Conservation (phyloP, 2,888 invertebrate genomes). For the Himalopsyche anomala region DNA sequence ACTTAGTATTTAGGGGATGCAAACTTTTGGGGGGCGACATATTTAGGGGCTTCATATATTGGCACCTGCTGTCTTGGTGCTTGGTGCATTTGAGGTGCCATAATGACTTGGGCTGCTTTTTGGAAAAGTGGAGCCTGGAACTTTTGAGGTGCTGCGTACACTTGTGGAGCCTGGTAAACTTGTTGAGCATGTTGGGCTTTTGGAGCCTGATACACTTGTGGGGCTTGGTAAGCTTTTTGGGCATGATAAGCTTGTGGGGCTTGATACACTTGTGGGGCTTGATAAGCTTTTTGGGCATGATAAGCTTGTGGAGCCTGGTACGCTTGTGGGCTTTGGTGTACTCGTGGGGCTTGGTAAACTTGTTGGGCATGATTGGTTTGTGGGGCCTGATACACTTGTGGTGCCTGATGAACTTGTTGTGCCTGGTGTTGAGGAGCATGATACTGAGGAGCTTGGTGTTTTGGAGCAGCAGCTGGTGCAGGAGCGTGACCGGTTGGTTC, state of each 20-base stretch:
- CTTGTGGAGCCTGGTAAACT: no score
- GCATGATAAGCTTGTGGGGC: background rate
- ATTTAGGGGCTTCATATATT: background rate
- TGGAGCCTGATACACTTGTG: background rate
- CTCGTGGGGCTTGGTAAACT: background rate
- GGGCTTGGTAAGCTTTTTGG: background rate
- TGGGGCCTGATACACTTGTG: background rate
- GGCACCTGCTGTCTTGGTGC: background rate
- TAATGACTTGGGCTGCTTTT: background rate
- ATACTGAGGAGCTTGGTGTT: slow-evolving; percentile 57
- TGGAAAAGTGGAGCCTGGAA: background rate
- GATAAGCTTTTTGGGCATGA: background rate
- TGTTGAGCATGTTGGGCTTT: no score
- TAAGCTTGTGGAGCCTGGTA: background rate
- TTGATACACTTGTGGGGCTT: background rate
- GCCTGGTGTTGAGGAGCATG: slow-evolving; percentile 27
- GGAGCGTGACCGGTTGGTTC: slow-evolving; percentile 65
- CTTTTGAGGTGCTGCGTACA: background rate
- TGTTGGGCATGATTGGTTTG: background rate
- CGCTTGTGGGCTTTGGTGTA: no score
- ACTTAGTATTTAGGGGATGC: background rate
- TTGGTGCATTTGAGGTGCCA: background rate
- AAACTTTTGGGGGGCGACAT: background rate
- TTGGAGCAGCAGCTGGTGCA: slow-evolving; percentile 66
- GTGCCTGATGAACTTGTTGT: background rate